A percentile compares a stretch with the other conserved stretches of the same genome.
Evolutionary conservation across 2,113 vertebrate genomes (phyloP).

Genomic region (Rhadina sibilatrix): DNA sequence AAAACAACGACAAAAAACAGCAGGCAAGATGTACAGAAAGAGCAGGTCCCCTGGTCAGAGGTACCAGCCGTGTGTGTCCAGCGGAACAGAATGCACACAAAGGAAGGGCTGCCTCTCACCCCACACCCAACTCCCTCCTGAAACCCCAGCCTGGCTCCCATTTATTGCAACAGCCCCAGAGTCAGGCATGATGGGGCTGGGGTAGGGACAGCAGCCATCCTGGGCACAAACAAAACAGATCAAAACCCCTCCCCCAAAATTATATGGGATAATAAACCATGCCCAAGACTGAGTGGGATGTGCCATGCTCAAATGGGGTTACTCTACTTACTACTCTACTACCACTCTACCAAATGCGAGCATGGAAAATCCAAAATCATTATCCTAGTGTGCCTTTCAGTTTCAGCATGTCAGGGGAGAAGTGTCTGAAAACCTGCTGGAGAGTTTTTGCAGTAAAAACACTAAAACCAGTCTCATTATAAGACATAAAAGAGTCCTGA

Average conservation of each 20-base stretch:
- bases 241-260: not conserved
- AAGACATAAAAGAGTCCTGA: not conserved
- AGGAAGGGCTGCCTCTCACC: not conserved
- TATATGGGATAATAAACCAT: not conserved
- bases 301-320: accelerated
- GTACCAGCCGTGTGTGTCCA: accelerated
- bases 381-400: not conserved
- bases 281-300: not conserved
- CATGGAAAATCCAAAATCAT: not conserved
- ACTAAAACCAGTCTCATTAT: not conserved
- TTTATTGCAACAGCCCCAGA: not conserved
- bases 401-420: accelerated
- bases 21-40: not conserved
- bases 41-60: not conserved
- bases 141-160: not conserved
- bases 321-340: too few species aligned
- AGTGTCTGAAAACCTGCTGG: not conserved
- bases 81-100: accelerated
- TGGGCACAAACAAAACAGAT: not conserved
- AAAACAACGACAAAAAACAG: not conserved
- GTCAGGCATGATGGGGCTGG: not conserved
- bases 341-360: not conserved
- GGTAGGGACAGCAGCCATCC: not conserved
- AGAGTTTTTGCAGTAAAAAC: not conserved
- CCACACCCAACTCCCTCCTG: not conserved